Conservation (phyloP, 2,113 vertebrate species). For the Sapayoa aenigma region DNA sequence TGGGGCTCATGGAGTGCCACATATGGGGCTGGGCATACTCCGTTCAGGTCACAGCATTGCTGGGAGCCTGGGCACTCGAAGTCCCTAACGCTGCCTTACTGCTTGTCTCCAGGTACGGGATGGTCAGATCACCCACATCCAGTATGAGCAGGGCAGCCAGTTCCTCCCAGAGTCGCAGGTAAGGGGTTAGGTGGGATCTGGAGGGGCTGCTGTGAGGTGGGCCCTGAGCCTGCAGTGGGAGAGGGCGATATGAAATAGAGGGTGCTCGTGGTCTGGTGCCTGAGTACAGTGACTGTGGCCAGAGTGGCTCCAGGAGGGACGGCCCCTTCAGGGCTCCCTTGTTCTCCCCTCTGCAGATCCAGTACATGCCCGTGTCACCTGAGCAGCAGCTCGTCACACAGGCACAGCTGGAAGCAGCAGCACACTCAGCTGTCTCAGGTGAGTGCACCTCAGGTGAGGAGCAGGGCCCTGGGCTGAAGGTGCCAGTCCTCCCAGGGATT, state of each 20-base stretch:
- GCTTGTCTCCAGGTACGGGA: constrained; percentile 83
- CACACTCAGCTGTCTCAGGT: constrained; percentile 92
- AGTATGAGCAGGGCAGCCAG: constrained; percentile 88
- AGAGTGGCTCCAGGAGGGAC: neutral
- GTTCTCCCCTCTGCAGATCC: constrained; percentile 77
- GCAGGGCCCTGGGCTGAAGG: neutral
- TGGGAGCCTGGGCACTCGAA: neutral
- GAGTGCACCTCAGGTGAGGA: no score
- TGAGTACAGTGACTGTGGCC: neutral
- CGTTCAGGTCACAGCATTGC: accelerated
- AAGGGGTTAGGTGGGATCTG: neutral
- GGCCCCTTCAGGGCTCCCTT: neutral
- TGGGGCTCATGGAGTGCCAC: accelerated
- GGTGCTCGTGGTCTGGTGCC: neutral
- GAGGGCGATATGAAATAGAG: neutral
- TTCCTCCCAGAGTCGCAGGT: constrained; percentile 92
- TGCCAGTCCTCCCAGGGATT: neutral
- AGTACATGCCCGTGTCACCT: constrained; percentile 88
- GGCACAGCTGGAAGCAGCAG: constrained; percentile 87
- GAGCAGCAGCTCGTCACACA: constrained; percentile 88
- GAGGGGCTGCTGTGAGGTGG: accelerated
- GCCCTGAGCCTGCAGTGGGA: neutral
- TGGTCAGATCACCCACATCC: constrained; percentile 92
- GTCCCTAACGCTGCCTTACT: accelerated
- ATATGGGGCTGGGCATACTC: neutral